phyloP scores from a whole-genome alignment of 2,113 vertebrate genomes.

The Hucho hucho region DNA sequence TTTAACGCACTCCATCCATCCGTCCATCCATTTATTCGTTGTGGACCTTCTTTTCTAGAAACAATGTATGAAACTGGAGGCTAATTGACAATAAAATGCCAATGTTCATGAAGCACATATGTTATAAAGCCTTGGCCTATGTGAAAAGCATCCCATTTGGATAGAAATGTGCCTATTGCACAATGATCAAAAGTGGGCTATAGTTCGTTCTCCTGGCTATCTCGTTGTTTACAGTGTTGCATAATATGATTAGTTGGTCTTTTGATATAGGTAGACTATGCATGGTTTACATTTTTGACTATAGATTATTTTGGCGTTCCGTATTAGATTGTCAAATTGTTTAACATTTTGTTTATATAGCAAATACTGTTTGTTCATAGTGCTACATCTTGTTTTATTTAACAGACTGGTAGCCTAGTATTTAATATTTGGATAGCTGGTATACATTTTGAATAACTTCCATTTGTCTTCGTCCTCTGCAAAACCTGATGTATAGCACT shows the following conservation, averaged over 20 bases:
- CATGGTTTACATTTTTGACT: too few relatives aligned
- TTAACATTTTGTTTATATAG: too few relatives aligned
- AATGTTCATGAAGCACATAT: not conserved
- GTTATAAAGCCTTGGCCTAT: not conserved
- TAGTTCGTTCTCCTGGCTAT: too few relatives aligned
- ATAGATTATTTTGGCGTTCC: too few relatives aligned
- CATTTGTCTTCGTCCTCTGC: not conserved
- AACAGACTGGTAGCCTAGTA: too few relatives aligned
- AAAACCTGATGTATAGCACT: not conserved
- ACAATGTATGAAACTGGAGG: not conserved
- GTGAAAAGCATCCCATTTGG: too few relatives aligned
- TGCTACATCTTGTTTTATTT: too few relatives aligned
- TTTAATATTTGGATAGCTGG: too few relatives aligned
- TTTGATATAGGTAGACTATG: too few relatives aligned
- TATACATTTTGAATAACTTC: too few relatives aligned
- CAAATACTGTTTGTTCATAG: too few relatives aligned
- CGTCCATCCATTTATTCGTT: conserved; percentile 53
- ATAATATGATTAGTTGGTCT: not conserved
- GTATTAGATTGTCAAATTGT: too few relatives aligned
- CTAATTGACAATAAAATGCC: not conserved
- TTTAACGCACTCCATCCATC: conserved; percentile 50
- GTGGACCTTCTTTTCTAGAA: conserved; percentile 39
- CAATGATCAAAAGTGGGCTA: not conserved
- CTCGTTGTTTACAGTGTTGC: not conserved
- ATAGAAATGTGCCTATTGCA: not conserved